A percentile compares a stretch with the other conserved stretches of the same genome.
Evolutionary conservation across 2,888 invertebrate genomes (phyloP).

Genomic region (Sepioteuthis lessoniana): DNA sequence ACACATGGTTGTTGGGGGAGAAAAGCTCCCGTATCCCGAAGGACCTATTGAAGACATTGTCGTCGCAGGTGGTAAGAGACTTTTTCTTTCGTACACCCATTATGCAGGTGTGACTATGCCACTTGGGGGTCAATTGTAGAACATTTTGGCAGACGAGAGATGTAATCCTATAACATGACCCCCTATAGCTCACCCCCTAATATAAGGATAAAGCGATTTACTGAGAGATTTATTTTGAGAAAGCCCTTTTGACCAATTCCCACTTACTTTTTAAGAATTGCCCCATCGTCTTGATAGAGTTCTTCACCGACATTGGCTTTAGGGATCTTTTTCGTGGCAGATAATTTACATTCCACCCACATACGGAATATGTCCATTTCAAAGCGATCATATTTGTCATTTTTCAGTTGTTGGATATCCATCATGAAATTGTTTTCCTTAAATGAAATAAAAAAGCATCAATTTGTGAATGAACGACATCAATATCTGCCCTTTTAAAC

Average conservation of each 20-base stretch:
- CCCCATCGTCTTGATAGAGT: neutral
- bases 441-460: neutral
- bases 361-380: neutral
- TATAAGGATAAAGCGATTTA: too few species aligned
- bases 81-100: too few species aligned
- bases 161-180: too few species aligned
- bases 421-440: neutral
- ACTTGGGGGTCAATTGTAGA: too few species aligned
- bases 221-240: neutral
- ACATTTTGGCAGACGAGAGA: too few species aligned
- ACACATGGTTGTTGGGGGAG: too few species aligned
- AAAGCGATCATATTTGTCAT: neutral
- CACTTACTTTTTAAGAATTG: neutral
- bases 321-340: neutral
- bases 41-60: too few species aligned
- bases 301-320: neutral
- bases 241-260: neutral
- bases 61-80: too few species aligned
- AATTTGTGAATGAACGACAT: neutral
- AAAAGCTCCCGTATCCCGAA: too few species aligned
- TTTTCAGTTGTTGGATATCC: neutral
- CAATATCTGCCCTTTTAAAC: neutral
- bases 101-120: too few species aligned
- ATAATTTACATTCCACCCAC: neutral
- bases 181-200: too few species aligned